Conservation (phyloP, 2,113 vertebrate genomes). For the Bujurquina vittata region DNA sequence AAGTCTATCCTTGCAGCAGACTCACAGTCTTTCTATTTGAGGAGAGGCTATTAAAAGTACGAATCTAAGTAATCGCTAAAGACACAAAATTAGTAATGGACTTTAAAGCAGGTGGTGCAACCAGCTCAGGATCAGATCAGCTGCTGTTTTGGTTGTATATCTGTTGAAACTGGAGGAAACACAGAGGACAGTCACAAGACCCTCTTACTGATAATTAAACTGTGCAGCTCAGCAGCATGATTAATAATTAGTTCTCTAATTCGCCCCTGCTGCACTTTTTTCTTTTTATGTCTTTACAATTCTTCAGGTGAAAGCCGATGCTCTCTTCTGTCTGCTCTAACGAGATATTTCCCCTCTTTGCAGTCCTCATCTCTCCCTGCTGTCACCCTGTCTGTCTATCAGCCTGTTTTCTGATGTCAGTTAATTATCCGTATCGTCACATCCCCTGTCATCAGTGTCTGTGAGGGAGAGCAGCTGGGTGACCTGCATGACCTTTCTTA, state of each 20-base stretch:
- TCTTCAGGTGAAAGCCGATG: neutral
- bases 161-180: no score
- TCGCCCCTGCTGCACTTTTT: neutral
- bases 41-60: neutral
- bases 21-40: neutral
- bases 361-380: slow-evolving; percentile 17
- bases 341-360: slow-evolving; percentile 32
- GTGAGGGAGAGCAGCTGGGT: slow-evolving; percentile 67
- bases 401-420: slow-evolving; percentile 44
- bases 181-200: neutral
- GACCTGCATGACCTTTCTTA: slow-evolving; percentile 63
- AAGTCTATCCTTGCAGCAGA: neutral
- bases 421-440: slow-evolving; percentile 61
- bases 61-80: neutral
- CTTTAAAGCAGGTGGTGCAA: neutral
- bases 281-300: neutral
- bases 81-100: neutral
- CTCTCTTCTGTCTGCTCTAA: slow-evolving; percentile 8
- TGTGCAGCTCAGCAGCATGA: neutral
- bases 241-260: slow-evolving; percentile 25
- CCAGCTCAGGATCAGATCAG: no score
- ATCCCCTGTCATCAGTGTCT: slow-evolving; percentile 63
- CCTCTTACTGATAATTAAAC: neutral
- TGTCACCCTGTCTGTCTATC: slow-evolving; percentile 44
- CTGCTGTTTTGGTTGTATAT: no score